These are phyloP conservation scores for Drosophila greeni DNA, from an alignment of 2,888 invertebrate species.

Conservation along the genomic window DNA sequence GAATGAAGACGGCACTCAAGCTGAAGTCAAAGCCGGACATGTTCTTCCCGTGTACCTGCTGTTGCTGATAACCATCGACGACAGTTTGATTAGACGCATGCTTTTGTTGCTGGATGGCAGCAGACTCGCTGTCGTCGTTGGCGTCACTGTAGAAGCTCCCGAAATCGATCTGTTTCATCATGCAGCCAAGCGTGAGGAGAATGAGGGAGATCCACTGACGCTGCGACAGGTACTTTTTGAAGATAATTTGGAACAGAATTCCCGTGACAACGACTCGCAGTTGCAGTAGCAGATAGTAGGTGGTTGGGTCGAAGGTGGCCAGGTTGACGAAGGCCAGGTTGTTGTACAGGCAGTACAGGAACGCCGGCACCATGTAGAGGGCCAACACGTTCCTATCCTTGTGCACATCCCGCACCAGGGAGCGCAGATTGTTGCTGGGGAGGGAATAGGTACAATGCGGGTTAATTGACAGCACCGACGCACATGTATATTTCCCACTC, in stretches of 20 bases:
- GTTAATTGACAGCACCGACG: conserved; percentile 2
- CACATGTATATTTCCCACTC: conserved; percentile 65
- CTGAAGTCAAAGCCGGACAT: conserved; percentile 80
- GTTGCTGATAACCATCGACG: neutral
- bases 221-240: conserved; percentile 87
- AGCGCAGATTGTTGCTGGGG: conserved; percentile 63
- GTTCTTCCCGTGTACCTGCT: conserved; percentile 61
- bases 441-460: neutral
- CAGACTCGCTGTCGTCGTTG: conserved; percentile 60
- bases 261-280: conserved; percentile 95
- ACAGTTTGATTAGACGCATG: neutral
- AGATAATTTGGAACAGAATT: conserved; percentile 90
- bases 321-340: conserved; percentile 95
- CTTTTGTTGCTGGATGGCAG: conserved; percentile 44
- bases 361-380: conserved; percentile 93
- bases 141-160: conserved; percentile 69
- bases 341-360: conserved; percentile 95
- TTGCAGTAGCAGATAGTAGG: conserved; percentile 93
- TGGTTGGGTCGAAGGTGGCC: conserved; percentile 94
- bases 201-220: conserved; percentile 95
- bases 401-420: conserved; percentile 78
- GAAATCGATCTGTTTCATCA: conserved; percentile 89
- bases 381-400: conserved; percentile 84
- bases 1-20: conserved; percentile 83
- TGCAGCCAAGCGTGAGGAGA: conserved; percentile 91